Base-by-base conservation (phyloP, 2,113 vertebrate species). In the Erpornis zantholeuca region DNA sequence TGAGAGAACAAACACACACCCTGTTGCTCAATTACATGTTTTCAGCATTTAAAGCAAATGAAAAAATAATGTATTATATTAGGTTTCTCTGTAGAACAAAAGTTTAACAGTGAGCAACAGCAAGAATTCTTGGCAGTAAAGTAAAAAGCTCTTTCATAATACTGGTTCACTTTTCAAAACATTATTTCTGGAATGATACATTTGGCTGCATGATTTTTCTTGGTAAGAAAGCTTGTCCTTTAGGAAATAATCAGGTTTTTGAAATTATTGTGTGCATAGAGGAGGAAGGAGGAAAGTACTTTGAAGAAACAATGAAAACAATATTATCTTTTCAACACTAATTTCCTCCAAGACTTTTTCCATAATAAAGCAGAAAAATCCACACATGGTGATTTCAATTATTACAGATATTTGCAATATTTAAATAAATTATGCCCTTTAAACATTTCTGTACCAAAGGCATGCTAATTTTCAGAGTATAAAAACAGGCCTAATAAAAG, bases 171-270 rank as follows among this genome's bases (percentile, higher is more conserved):
- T 96, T 97, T 96, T 96, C 94, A 97, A 96, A 97, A 96, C 95
- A 97, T 97, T 97, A 93, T 96, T 97, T 96, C 97, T 97, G 97
- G 95, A 97, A 95, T 82, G 92, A 79, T 96, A 77, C 69, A 35
- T 94, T 93, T 92, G 76, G 80, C 84, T 92, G 88, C 71, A 70
- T 82, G 90, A 72, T 86, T 96, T 95, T 96, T 93, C 88, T 96
- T 95, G 92, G 92, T 97, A 95, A 94, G 63, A 90, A 95, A 92
- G 36, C 72, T 95, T 94, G 86, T 95, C 69, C 92, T 96, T 96
- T 96, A 96, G 92, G 97, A 97, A 96, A 96, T 96, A 96, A 96
- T 95, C 91, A 90, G 89, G 90, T 95, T 96, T 96, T 93, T 92
- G 25, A 96, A 96, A 96, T 94, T 79, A 92, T 50, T 95, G 49